phyloP scores from a whole-genome alignment of 2,888 invertebrate genomes.

The Orgyia antiqua region DNA sequence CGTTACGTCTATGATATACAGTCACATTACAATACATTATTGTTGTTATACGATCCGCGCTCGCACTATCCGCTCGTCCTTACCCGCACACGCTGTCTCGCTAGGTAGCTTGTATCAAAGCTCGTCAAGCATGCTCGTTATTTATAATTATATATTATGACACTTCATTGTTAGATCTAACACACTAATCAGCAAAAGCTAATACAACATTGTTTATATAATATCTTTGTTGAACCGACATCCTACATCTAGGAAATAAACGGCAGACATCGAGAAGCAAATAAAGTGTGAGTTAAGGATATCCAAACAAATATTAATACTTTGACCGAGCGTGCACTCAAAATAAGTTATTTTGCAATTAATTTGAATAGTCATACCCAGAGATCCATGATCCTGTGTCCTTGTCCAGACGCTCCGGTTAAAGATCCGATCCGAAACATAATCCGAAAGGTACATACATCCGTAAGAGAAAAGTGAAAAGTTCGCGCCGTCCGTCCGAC shows the following conservation, averaged over 20 bases:
- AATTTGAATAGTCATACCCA: constrained; percentile 71
- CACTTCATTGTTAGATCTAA: constrained; percentile 44
- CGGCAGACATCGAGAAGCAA: constrained; percentile 57
- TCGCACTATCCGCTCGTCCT: background rate
- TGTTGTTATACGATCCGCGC: background rate
- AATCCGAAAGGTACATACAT: constrained; percentile 36
- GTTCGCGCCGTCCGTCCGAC: constrained; percentile 19
- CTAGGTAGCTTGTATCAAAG: constrained; percentile 34
- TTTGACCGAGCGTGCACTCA: constrained; percentile 69
- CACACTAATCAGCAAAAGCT: constrained; percentile 53
- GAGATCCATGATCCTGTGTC: constrained; percentile 36
- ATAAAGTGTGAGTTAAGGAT: constrained; percentile 59
- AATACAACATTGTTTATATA: constrained; percentile 18
- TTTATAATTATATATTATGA: constrained; percentile 33
- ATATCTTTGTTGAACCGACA: constrained; percentile 24
- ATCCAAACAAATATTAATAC: constrained; percentile 48
- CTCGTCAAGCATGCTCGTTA: constrained; percentile 52
- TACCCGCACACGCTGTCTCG: constrained; percentile 6
- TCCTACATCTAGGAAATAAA: constrained; percentile 35
- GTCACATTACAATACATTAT: constrained; percentile 12
- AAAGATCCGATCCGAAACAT: constrained; percentile 29
- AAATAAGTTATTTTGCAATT: constrained; percentile 65
- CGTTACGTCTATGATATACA: constrained; percentile 47
- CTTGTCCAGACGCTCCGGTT: constrained; percentile 22
- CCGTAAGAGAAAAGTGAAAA: constrained; percentile 27